Conservation (phyloP, 1,140 invertebrate species). For the Diprion similis region DNA sequence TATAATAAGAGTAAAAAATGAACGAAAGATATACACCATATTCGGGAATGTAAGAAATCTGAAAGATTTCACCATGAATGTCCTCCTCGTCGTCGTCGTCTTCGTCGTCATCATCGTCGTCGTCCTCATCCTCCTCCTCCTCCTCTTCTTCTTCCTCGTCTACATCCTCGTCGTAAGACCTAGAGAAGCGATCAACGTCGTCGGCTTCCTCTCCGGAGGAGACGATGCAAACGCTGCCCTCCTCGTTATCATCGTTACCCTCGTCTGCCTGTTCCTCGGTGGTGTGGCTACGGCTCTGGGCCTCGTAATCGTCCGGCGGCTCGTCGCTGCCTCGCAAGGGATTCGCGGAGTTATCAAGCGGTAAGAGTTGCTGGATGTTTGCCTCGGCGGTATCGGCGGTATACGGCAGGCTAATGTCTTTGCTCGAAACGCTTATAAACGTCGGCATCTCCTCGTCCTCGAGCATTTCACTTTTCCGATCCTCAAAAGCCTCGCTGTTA, state of each 20-base stretch:
- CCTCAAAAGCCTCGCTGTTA: not conserved
- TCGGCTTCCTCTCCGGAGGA: slow-evolving; percentile 36
- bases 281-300: slow-evolving; percentile 28
- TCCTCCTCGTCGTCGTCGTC: slow-evolving; percentile 36
- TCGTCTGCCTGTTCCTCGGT: slow-evolving; percentile 37
- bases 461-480: slow-evolving; percentile 37
- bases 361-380: slow-evolving; percentile 23
- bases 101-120: slow-evolving; percentile 33
- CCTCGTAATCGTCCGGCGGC: slow-evolving; percentile 14
- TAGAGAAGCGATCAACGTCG: not conserved
- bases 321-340: slow-evolving; percentile 28
- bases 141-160: slow-evolving; percentile 28
- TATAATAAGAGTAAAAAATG: not conserved
- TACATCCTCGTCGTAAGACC: slow-evolving; percentile 30
- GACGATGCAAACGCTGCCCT: slow-evolving; percentile 45
- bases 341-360: slow-evolving; percentile 31
- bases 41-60: not conserved
- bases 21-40: not conserved
- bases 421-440: slow-evolving; percentile 39
- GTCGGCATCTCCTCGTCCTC: slow-evolving; percentile 56
- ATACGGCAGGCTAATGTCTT: not conserved
- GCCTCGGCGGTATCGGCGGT: slow-evolving; percentile 26
- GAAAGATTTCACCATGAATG: slow-evolving; percentile 32
- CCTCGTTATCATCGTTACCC: slow-evolving; percentile 41
- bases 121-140: slow-evolving; percentile 25